These are phyloP conservation scores for Caenorhabditis angaria DNA, from an alignment of 2,888 invertebrate genomes.

Conservation along the genomic window DNA sequence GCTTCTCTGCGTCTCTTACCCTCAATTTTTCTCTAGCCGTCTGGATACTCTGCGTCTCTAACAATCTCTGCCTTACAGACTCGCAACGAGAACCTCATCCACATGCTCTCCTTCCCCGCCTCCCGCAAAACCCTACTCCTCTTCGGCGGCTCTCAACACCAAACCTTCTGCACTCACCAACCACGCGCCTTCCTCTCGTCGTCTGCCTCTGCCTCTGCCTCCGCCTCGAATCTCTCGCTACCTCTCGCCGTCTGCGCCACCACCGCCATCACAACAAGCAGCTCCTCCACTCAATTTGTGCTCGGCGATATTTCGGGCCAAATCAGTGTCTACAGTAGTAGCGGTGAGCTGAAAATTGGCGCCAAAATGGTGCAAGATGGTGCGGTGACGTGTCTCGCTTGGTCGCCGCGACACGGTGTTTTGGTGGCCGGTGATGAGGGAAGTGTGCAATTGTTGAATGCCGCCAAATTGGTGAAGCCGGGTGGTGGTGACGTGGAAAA, in stretches of 20 bases:
- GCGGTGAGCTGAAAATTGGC: constrained; percentile 18
- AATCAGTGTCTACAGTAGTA: too few relatives aligned
- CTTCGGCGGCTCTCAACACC: constrained; percentile 32
- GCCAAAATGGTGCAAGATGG: constrained; percentile 13
- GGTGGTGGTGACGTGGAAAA: constrained; percentile 20
- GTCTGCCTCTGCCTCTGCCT: constrained; percentile 17
- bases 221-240: constrained; percentile 15
- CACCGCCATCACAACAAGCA: constrained; percentile 19
- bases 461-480: too few relatives aligned
- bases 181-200: constrained; percentile 34
- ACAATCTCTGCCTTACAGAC: constrained; percentile 14
- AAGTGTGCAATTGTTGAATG: constrained; percentile 20
- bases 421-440: constrained; percentile 30
- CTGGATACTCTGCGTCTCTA: too few relatives aligned
- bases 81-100: constrained; percentile 27
- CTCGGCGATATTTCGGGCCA: constrained; percentile 34
- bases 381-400: constrained; percentile 24
- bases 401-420: constrained; percentile 29
- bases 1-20: too few relatives aligned
- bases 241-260: constrained; percentile 34
- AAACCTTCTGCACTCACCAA: constrained; percentile 40
- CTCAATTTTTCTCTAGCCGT: too few relatives aligned
- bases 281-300: constrained; percentile 23
- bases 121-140: constrained; percentile 32
- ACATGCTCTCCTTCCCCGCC: constrained; percentile 27